phyloP scores from a whole-genome alignment of 2,888 invertebrate genomes.

The Aspidapion aeneum region DNA sequence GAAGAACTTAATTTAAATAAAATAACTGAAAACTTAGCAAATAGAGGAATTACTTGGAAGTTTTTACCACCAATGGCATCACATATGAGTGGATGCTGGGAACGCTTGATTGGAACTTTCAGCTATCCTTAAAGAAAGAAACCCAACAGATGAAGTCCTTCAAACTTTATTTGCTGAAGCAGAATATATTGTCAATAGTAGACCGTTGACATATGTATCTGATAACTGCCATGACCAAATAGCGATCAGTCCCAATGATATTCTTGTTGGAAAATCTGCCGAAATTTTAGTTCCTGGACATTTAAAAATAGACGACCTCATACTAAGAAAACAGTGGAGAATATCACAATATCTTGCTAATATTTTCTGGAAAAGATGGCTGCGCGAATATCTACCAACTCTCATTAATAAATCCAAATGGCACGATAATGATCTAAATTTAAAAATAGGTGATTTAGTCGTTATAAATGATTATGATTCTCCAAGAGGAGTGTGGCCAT shows the following conservation, averaged over 20 bases:
- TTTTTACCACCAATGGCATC: background rate
- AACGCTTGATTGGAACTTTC: background rate
- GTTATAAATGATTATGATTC: no score
- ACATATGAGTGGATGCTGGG: background rate
- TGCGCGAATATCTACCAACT: conserved; percentile 10
- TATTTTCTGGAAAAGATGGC: conserved; percentile 12
- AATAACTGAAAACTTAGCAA: background rate
- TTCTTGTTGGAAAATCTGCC: background rate
- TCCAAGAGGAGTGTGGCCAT: background rate
- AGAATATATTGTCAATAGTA: conserved; percentile 6
- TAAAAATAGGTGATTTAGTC: background rate
- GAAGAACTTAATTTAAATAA: conserved; percentile 1
- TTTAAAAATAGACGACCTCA: conserved; percentile 1
- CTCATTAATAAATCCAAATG: conserved; percentile 7
- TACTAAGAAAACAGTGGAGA: conserved; percentile 11
- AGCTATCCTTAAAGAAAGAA: background rate
- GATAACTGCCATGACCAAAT: background rate
- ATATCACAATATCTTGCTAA: conserved; percentile 9
- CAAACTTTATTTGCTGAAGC: conserved; percentile 2
- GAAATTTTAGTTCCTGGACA: conserved; percentile 5
- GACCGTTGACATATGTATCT: background rate
- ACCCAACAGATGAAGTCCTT: background rate
- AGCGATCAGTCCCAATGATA: conserved; percentile 5
- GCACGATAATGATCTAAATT: background rate
- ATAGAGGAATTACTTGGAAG: background rate